Conservation (phyloP, 2,113 vertebrate genomes). For the Sceloporus undulatus region DNA sequence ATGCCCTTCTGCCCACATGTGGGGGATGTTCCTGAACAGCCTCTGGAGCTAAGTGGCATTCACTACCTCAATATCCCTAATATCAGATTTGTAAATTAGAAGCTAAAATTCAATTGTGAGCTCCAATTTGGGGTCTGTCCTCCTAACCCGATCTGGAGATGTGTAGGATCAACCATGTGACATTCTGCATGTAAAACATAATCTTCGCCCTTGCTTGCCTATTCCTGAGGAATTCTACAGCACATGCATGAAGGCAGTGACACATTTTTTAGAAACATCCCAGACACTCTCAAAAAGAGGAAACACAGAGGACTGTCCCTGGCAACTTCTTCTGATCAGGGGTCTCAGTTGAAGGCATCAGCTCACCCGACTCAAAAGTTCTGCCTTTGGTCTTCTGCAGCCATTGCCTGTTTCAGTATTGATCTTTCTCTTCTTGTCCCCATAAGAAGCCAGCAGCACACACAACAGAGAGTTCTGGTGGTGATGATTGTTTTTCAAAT, state of each 20-base stretch:
- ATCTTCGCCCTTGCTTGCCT: background rate
- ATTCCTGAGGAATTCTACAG: background rate
- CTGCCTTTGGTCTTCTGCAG: background rate
- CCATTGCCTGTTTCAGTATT: background rate
- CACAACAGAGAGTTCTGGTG: background rate
- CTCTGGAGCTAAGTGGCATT: too few relatives aligned
- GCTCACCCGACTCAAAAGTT: background rate
- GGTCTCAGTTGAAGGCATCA: background rate
- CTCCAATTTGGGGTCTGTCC: too few relatives aligned
- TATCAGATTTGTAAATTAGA: too few relatives aligned
- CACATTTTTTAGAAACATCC: background rate
- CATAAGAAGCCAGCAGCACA: background rate
- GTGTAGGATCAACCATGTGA: too few relatives aligned
- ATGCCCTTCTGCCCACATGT: too few relatives aligned
- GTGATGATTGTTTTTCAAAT: constrained; percentile 16
- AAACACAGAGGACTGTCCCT: background rate
- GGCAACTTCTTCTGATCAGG: background rate
- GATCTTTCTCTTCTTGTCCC: background rate
- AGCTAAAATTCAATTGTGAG: too few relatives aligned
- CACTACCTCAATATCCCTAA: too few relatives aligned
- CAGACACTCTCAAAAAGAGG: background rate
- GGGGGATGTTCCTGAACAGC: too few relatives aligned
- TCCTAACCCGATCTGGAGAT: too few relatives aligned
- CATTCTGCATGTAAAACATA: background rate
- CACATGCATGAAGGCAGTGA: background rate